A percentile compares a stretch with the other conserved stretches of the same genome.
These are phyloP conservation scores for Neoscelio sp. DNA, from an alignment of 2,888 invertebrate species.

Conservation along the genomic window DNA sequence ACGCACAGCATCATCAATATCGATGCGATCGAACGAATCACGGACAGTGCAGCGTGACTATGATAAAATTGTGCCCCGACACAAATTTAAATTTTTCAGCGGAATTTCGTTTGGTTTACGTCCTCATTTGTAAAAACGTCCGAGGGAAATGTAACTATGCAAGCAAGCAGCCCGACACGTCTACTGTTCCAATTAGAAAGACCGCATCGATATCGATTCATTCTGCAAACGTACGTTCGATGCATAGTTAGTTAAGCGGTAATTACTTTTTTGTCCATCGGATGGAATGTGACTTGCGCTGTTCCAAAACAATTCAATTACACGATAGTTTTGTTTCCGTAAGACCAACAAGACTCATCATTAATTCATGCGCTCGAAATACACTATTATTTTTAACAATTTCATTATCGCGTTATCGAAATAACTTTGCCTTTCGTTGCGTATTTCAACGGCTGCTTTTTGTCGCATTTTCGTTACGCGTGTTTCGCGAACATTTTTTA, in stretches of 20 bases:
- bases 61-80: background rate
- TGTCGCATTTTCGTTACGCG: no score
- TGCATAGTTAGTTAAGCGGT: slow-evolving; percentile 58
- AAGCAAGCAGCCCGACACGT: slow-evolving; percentile 21
- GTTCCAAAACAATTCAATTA: slow-evolving; percentile 42
- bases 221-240: slow-evolving; percentile 31
- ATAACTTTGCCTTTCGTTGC: no score
- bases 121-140: slow-evolving; percentile 36
- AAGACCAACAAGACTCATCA: slow-evolving; percentile 22
- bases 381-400: no score
- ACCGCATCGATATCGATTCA: slow-evolving; percentile 49
- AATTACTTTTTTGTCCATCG: slow-evolving; percentile 51
- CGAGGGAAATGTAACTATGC: slow-evolving; percentile 31
- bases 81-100: slow-evolving; percentile 20
- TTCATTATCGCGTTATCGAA: no score
- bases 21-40: no score
- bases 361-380: slow-evolving; percentile 5
- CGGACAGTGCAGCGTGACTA: no score
- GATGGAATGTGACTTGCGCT: slow-evolving; percentile 25
- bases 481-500: no score
- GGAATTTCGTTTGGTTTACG: slow-evolving; percentile 3
- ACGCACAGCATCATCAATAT: no score
- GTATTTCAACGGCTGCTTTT: no score
- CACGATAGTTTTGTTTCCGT: slow-evolving; percentile 14
- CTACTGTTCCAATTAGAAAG: slow-evolving; percentile 48